Conservation (phyloP, 2,113 vertebrate genomes). For the Nanorana parkeri region DNA sequence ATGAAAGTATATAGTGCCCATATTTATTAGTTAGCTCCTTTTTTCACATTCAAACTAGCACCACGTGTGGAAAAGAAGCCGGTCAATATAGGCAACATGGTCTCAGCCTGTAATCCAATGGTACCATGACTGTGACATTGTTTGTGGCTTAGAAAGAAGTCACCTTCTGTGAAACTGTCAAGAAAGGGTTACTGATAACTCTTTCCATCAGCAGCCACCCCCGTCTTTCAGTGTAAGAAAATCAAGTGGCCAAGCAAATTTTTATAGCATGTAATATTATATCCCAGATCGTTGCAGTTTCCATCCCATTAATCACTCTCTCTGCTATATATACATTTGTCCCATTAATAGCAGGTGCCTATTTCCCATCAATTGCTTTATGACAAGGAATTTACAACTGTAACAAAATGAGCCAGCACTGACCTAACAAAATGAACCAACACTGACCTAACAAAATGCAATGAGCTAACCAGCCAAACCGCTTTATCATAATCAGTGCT, state of each 20-base stretch:
- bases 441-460: too few relatives aligned
- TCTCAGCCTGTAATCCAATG: too few relatives aligned
- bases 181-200: background rate
- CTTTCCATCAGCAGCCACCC: too few relatives aligned
- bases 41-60: too few relatives aligned
- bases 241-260: slow-evolving; percentile 21
- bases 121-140: too few relatives aligned
- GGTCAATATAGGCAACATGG: too few relatives aligned
- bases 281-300: slow-evolving; percentile 12
- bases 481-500: background rate
- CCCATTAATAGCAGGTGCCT: slow-evolving; percentile 28
- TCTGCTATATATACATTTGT: background rate
- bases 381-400: slow-evolving; percentile 16
- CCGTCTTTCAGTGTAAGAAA: background rate
- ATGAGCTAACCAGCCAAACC: too few relatives aligned
- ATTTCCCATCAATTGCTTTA: slow-evolving; percentile 33
- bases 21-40: too few relatives aligned
- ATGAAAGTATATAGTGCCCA: too few relatives aligned
- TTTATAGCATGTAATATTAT: slow-evolving; percentile 37
- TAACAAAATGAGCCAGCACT: background rate
- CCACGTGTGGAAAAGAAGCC: too few relatives aligned
- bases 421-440: background rate
- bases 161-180: too few relatives aligned
- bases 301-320: slow-evolving; percentile 32
- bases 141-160: too few relatives aligned